Evolutionary conservation across 1,140 invertebrate genomes (phyloP).

Genomic region (Drosophila nannoptera): DNA sequence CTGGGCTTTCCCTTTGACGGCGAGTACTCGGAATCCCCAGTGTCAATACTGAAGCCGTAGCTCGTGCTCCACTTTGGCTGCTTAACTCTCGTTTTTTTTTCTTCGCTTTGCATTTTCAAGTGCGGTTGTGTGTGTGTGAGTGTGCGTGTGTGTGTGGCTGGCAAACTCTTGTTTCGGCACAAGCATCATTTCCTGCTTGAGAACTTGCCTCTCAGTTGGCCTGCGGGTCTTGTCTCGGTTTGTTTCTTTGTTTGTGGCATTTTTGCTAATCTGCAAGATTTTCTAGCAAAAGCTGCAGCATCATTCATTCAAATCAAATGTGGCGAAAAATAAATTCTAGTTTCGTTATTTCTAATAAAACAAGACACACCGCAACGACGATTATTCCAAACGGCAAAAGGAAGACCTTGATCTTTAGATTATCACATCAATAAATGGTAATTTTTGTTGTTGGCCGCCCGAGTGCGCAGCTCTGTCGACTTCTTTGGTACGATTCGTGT

Average conservation of each 20-base stretch:
- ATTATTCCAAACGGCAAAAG: conserved; percentile 73
- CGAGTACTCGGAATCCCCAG: conserved; percentile 20
- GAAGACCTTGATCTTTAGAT: conserved; percentile 76
- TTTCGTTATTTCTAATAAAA: conserved; percentile 28
- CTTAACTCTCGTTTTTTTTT: conserved; percentile 31
- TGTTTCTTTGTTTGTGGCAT: neutral
- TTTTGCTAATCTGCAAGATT: conserved; percentile 15
- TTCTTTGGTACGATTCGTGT: conserved; percentile 36
- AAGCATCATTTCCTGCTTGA: conserved; percentile 22
- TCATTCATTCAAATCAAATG: conserved; percentile 36
- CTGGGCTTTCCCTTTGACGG: neutral
- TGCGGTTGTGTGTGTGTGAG: too few species aligned
- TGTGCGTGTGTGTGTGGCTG: neutral
- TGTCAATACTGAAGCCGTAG: conserved; percentile 16
- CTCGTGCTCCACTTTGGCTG: conserved; percentile 25
- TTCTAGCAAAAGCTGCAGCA: conserved; percentile 17
- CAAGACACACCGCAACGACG: conserved; percentile 30
- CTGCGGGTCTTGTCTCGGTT: neutral
- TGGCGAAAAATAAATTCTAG: conserved; percentile 40
- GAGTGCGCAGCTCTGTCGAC: conserved; percentile 32
- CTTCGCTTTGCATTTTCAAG: neutral
- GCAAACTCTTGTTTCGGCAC: conserved; percentile 12
- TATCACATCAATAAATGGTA: conserved; percentile 76
- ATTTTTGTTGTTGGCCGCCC: conserved; percentile 42
- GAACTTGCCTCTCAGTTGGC: conserved; percentile 1